Base-by-base conservation (phyloP, 2,113 vertebrate genomes). In the Ameiurus melas region DNA sequence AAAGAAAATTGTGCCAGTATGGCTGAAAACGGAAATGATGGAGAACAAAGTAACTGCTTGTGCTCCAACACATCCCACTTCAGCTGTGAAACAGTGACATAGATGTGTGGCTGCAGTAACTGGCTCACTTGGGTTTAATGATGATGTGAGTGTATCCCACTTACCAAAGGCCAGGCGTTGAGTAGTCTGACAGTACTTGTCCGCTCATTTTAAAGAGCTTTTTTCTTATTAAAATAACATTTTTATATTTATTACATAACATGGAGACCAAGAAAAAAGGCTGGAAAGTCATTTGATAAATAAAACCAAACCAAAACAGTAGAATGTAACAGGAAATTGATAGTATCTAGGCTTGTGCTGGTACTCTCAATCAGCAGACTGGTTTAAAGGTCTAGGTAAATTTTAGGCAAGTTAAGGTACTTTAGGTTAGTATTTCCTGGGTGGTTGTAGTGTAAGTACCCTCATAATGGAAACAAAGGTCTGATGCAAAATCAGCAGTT, bases 101-200 rank as follows among this genome's bases (percentile, higher is more conserved):
- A 55, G 55, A 81, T 33, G 79, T 81, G 79, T 81, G 53, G 30
- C 79, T 81, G 53, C 55, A 82, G 75, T 78, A 51, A 82, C 53
- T 82, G 13, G 30, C 79, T 60, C 30, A 39, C 27, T 60, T 82
- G 30, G 55, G 9, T 39, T 58, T 60, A 82, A 82, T 60, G 19
- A 82, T 36, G 19, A 81, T 22, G 33, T 36, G 79, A 36, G 79
- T 81, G 53, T 9, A 58, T 36, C 17, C 53, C 30, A 81, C 30
- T 81, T 58, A 5, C 8, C n/a, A 25, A 81, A 81, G 55, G 55
- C 51, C 79, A 81, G 55, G 6, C 55, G 4, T 55, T 33, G 36
- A 58, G 55, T 58, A 36, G 8, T 58, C 55, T 25, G 19, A 81
- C 19, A 9, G 55, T 58, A 81, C 30, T 81, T 58, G 19, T 81